Base-by-base conservation (phyloP, 2,888 invertebrate genomes). In the Synergus umbraculus region DNA sequence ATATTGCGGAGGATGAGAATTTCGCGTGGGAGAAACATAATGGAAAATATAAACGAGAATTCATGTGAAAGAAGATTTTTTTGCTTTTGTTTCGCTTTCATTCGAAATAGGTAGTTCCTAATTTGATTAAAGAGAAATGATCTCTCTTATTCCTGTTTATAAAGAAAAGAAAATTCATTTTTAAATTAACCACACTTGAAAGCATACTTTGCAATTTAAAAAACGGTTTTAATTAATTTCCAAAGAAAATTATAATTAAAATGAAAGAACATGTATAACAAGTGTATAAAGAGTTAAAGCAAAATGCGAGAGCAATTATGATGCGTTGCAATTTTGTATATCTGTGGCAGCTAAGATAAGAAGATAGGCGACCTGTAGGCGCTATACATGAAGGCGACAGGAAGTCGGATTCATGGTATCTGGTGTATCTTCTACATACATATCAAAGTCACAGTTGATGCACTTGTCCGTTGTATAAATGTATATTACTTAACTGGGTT, bases 11-110 rank as follows among this genome's bases (percentile, higher is more conserved):
- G 73, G 73, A 37, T 54, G 54, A 46, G 10, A 73, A 54, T 54
- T 73, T 73, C n/a, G 54, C 37, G 54, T 73, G 73, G 73, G 73
- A 73, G 73, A 73, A 69, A 46, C 54, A 49, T 29, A 29, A 73
- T 29, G 15, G 22, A n/a, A 69, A 49, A 73, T 12, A 73, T 73
- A 73, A 54, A 73, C n/a, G 37, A 73, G 22, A 69, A 69, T 49
- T 46, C 37, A 73, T 29, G 29, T n/a, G 37, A 73, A 73, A 41
- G 41, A n/a, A 41, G 29, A 73, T n/a, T n/a, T 37, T 73, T 54
- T 37, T 73, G 15, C 37, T 73, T 49, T 73, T 29, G 1, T 37
- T 54, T 73, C 10, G n/a, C 54, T 73, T 54, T 29, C 22, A 22
- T 60, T 22, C 7, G 8, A 54, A 9, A 54, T 8, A n/a, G 54